These are phyloP conservation scores for Macrochelys suwanniensis DNA, from an alignment of 2,797 vertebrate species.

Conservation along the genomic window DNA sequence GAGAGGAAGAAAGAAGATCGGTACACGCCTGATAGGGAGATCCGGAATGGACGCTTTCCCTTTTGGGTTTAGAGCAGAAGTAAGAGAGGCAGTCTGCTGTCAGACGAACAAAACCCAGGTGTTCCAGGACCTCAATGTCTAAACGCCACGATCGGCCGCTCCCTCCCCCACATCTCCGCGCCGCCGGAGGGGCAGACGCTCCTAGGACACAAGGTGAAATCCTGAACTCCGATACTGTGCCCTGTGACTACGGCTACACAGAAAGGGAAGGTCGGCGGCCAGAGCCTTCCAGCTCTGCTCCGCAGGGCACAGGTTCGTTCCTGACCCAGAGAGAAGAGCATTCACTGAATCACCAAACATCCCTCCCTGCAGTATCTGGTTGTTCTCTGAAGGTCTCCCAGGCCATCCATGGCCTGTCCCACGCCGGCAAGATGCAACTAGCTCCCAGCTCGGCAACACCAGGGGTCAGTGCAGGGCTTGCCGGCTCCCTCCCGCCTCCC, in stretches of 20 bases:
- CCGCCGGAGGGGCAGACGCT: fast-evolving
- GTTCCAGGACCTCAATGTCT: background rate
- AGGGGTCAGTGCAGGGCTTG: too few species aligned
- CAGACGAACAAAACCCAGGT: fast-evolving
- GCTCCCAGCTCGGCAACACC: too few species aligned
- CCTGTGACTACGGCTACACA: background rate
- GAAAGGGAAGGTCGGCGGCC: background rate
- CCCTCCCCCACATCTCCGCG: background rate
- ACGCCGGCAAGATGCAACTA: background rate
- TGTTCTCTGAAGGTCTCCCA: background rate
- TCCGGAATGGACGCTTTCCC: background rate
- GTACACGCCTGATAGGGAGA: fast-evolving
- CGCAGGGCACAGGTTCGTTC: background rate
- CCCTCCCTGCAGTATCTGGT: background rate
- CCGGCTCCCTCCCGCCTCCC: too few species aligned
- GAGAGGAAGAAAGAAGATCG: background rate
- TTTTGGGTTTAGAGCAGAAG: fast-evolving
- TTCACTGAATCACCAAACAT: background rate
- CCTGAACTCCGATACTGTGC: background rate
- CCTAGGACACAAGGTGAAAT: background rate
- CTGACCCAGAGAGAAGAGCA: background rate
- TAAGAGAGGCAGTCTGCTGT: background rate
- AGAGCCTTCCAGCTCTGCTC: background rate
- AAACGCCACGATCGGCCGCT: background rate
- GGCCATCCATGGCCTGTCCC: background rate